Base-by-base conservation (phyloP, 2,113 vertebrate genomes). In the Ictalurus punctatus region DNA sequence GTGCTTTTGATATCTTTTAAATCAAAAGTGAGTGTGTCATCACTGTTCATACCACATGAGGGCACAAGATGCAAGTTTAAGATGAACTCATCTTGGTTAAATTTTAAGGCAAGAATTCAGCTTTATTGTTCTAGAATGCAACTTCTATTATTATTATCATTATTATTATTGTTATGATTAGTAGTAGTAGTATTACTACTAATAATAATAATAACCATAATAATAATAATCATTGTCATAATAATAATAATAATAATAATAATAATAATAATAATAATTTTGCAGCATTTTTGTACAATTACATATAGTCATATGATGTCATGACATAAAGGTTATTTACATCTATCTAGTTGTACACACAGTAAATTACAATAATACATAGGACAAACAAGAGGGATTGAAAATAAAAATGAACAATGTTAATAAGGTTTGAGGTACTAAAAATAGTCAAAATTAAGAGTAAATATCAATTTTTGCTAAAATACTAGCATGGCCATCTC, bases 41-140 rank as follows among this genome's bases (percentile, higher is more conserved):
- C 48, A 48, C 2, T n/a, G 7, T 67, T 52, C 2, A 84, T 10
- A 84, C 23, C 59, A 84, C 83, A 84, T 19, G 37, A 84, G 37
- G 83, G 25, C 34, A 84, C 58, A 65, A 65, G 37, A 65, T 63
- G 19, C 74, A 78, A 78, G 40, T 79, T 79, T 52, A 63, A 83
- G 58, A 37, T n/a, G 3, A 61, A 61, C 10, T 14, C 14, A 61
- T 44, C 13, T 44, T 25, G 9, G 52, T 12, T 81, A 30, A 2
- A n/a, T 56, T 79, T 80, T 80, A 30, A n/a, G 52, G n/a, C 17
- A 82, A 65, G 82, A 84, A 8, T 34, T 4, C 30, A 19, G 30
- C 30, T 67, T 67, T 67, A 23, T 23, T 23, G 19, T 23, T 23
- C 23, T 61, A 23, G 59, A 23, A 4, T 23, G 21, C 0, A 61